phyloP scores from a whole-genome alignment of 1,140 invertebrate species.

The Bombus confusus region DNA sequence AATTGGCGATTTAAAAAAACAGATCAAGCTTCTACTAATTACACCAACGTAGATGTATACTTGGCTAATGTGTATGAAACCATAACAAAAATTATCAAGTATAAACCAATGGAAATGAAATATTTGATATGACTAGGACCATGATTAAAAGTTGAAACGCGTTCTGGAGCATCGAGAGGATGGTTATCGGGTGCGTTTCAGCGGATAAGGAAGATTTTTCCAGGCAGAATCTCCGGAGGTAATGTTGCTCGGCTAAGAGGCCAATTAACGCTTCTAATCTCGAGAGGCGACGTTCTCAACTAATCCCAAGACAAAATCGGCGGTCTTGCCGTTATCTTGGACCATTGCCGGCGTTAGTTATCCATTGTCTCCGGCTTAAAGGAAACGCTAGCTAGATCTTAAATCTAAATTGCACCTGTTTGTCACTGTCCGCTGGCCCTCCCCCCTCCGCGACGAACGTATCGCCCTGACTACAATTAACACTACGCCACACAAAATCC shows the following conservation, averaged over 20 bases:
- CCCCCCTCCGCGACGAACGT: conserved; percentile 48
- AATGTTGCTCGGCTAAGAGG: conserved; percentile 27
- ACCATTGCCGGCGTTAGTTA: conserved; percentile 77
- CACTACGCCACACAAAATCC: not conserved
- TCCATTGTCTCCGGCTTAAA: conserved; percentile 76
- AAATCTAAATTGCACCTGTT: conserved; percentile 81
- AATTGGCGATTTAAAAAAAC: too few species aligned
- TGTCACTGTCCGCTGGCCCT: conserved; percentile 68
- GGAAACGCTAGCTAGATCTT: conserved; percentile 75
- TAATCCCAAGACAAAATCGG: conserved; percentile 72
- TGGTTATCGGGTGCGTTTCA: not conserved
- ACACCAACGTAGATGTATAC: too few species aligned
- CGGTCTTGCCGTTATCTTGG: conserved; percentile 74
- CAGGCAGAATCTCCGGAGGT: not conserved
- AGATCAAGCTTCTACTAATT: too few species aligned
- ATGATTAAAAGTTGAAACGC: not conserved
- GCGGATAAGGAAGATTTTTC: not conserved
- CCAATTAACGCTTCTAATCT: conserved; percentile 78
- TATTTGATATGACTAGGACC: too few species aligned
- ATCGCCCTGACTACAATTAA: conserved; percentile 59
- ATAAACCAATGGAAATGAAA: too few species aligned
- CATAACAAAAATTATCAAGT: too few species aligned
- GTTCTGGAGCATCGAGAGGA: not conserved
- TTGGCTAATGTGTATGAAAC: too few species aligned
- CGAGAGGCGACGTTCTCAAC: conserved; percentile 62